phyloP scores from a whole-genome alignment of 2,888 invertebrate genomes.

The Colletes collaris region DNA sequence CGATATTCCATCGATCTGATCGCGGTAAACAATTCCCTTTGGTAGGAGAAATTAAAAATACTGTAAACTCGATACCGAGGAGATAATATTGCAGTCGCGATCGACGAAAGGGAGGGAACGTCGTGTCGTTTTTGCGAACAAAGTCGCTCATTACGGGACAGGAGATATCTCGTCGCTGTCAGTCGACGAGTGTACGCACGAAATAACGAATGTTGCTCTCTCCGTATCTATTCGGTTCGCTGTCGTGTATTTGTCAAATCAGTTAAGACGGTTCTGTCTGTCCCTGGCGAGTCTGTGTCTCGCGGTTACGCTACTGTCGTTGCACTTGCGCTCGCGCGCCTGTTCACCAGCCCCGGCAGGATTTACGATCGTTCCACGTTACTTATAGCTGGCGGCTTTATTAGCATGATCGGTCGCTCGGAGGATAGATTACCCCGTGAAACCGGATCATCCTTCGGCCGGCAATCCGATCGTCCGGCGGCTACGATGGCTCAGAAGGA shows the following conservation, averaged over 20 bases:
- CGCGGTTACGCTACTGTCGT: conserved; percentile 39
- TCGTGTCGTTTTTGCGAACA: conserved; percentile 7
- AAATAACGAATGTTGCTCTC: conserved; percentile 22
- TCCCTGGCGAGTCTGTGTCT: not conserved
- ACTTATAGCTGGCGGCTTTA: conserved; percentile 65
- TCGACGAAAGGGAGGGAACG: not conserved
- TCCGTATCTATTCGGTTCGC: not conserved
- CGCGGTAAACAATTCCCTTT: too few relatives aligned
- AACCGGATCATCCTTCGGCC: conserved; percentile 65
- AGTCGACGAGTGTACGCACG: conserved; percentile 8
- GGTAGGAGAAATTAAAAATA: too few relatives aligned
- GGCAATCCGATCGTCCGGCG: conserved; percentile 52
- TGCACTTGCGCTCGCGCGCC: conserved; percentile 32
- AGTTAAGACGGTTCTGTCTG: conserved; percentile 17
- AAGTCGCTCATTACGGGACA: not conserved
- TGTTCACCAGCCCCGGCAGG: conserved; percentile 51
- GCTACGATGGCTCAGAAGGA: conserved; percentile 30
- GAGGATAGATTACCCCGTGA: conserved; percentile 63
- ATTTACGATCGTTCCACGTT: conserved; percentile 68
- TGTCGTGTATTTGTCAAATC: conserved; percentile 44
- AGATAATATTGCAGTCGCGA: not conserved
- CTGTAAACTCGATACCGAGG: not conserved
- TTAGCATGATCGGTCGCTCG: conserved; percentile 64
- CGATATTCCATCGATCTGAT: too few relatives aligned
- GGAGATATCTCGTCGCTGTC: conserved; percentile 14